Percentiles rank a stretch among this genome's conserved stretches.
These are phyloP conservation scores for Pseudorhiza aurosa DNA, from an alignment of 30 jellyfish, hydroid and myxozoan genomes.

Conservation along the genomic window DNA sequence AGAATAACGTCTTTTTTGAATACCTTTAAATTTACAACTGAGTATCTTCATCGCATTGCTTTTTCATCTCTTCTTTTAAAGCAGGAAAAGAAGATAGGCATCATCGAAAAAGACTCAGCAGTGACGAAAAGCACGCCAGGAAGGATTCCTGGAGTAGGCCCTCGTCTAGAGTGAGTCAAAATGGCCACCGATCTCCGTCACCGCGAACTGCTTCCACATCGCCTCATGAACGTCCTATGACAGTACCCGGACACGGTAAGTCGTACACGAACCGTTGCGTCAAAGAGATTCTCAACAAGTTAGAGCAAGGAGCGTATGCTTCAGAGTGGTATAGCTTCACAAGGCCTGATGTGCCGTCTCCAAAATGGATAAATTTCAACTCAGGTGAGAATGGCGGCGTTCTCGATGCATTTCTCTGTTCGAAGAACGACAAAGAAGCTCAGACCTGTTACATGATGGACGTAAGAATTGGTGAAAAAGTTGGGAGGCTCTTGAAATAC, in stretches of 20 bases:
- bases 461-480: constrained; percentile 47
- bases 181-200: too few species aligned
- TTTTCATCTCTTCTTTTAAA: too few species aligned
- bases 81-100: too few species aligned
- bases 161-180: too few species aligned
- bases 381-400: constrained; percentile 56
- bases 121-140: too few species aligned
- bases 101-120: too few species aligned
- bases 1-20: too few species aligned
- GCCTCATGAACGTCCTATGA: neutral
- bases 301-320: constrained; percentile 41
- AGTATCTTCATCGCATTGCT: too few species aligned
- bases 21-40: too few species aligned
- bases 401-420: constrained; percentile 58
- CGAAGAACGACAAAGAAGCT: neutral
- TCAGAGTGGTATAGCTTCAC: constrained; percentile 51
- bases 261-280: constrained; percentile 47
- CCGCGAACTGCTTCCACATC: too few species aligned
- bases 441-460: constrained; percentile 48
- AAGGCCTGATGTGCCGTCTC: constrained; percentile 22
- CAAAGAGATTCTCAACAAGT: constrained; percentile 46
- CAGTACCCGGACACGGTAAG: constrained; percentile 14
- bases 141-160: too few species aligned
- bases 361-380: constrained; percentile 56
- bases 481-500: constrained; percentile 43